These are phyloP conservation scores for Epinotia ramella DNA, from an alignment of 2,888 invertebrate genomes.

Conservation along the genomic window DNA sequence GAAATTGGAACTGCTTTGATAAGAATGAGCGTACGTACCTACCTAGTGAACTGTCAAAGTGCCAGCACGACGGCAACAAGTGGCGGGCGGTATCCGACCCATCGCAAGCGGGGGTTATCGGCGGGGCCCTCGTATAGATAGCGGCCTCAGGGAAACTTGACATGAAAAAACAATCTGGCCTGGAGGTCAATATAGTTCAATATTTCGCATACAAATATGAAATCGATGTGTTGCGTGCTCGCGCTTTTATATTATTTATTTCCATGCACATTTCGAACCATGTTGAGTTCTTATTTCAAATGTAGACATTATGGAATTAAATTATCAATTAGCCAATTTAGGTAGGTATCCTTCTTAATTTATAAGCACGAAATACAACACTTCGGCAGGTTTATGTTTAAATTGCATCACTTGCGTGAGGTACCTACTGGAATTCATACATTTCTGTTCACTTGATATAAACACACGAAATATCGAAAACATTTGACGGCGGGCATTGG, in stretches of 20 bases:
- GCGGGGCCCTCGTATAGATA: constrained; percentile 15
- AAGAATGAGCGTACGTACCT: neutral
- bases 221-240: neutral
- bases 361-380: neutral
- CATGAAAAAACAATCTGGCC: neutral
- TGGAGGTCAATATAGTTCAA: neutral
- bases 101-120: constrained; percentile 8
- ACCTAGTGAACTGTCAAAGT: neutral
- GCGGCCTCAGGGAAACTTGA: neutral
- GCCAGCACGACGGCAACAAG: constrained; percentile 16
- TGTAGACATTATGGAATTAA: too few species aligned
- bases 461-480: neutral
- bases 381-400: neutral
- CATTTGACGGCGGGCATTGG: neutral
- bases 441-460: neutral
- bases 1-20: constrained; percentile 6
- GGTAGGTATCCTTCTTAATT: too few species aligned
- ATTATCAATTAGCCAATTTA: too few species aligned
- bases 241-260: too few species aligned
- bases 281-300: neutral
- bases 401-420: neutral
- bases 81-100: constrained; percentile 22
- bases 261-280: too few species aligned
- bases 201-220: neutral
- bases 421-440: neutral